phyloP scores from a whole-genome alignment of 2,113 vertebrate genomes.

The Amia ocellicauda region DNA sequence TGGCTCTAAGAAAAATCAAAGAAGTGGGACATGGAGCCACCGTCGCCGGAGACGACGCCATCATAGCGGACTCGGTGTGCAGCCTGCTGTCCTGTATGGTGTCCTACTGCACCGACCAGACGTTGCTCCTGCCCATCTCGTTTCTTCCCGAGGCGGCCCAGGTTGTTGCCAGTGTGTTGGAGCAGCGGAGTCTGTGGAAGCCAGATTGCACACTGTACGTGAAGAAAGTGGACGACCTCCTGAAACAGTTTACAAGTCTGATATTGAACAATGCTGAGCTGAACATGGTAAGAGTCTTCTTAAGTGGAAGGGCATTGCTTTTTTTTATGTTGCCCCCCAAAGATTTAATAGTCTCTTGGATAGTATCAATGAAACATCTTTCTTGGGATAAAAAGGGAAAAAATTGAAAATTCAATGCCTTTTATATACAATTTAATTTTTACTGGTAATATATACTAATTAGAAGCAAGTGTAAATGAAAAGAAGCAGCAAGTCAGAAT shows the following conservation, averaged over 20 bases:
- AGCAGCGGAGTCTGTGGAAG: constrained; percentile 52
- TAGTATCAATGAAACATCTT: no score
- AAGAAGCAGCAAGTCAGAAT: no score
- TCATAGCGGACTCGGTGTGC: constrained; percentile 66
- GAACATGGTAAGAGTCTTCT: constrained; percentile 75
- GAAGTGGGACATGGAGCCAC: constrained; percentile 40
- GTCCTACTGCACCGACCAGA: constrained; percentile 56
- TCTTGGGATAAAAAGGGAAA: no score
- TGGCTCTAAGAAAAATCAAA: constrained; percentile 61
- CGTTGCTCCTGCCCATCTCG: constrained; percentile 39
- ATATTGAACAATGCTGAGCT: constrained; percentile 60
- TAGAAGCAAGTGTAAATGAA: no score
- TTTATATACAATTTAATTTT: no score
- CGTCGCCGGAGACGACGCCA: constrained; percentile 54
- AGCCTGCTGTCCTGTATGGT: constrained; percentile 71
- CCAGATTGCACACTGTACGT: constrained; percentile 56
- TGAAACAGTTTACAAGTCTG: constrained; percentile 64
- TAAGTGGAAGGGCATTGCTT: no score
- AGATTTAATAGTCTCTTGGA: no score
- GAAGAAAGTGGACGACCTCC: constrained; percentile 65
- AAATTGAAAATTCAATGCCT: no score
- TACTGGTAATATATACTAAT: no score
- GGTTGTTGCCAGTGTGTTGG: constrained; percentile 55
- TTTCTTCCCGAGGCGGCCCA: constrained; percentile 63
- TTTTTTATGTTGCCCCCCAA: no score